phyloP scores from a whole-genome alignment of 2,113 vertebrate species.

The Calypte anna region DNA sequence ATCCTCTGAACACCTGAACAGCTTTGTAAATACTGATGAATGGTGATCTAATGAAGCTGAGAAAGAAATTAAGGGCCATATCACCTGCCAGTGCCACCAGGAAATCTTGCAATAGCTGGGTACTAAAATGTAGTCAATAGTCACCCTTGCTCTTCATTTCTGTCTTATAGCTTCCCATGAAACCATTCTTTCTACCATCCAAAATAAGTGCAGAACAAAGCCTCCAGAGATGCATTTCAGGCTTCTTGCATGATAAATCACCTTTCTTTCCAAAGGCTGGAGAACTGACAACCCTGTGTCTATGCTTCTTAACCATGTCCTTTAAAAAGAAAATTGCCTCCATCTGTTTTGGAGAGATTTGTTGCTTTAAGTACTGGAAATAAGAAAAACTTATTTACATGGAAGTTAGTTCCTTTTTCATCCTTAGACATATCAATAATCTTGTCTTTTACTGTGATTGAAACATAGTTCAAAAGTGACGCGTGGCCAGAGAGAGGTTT shows the following conservation, averaged over 20 bases:
- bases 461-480: constrained; percentile 1
- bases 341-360: neutral
- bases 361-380: neutral
- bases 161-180: neutral
- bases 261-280: neutral
- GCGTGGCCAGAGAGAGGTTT: neutral
- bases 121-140: neutral
- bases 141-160: neutral
- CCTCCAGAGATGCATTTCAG: neutral
- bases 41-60: neutral
- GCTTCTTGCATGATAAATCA: neutral
- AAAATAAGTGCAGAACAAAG: neutral
- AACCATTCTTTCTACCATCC: neutral
- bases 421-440: neutral
- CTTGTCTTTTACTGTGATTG: neutral
- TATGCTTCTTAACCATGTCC: neutral
- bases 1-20: neutral
- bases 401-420: neutral
- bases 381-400: neutral
- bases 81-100: neutral
- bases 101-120: neutral
- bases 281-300: neutral
- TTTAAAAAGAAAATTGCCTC: constrained; percentile 3
- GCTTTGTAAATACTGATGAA: neutral
- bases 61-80: neutral